Evolutionary conservation across 2,888 invertebrate species (phyloP), one percentile per base, ranked within the genome.

Genomic region (Cryptus viduatorius): DNA sequence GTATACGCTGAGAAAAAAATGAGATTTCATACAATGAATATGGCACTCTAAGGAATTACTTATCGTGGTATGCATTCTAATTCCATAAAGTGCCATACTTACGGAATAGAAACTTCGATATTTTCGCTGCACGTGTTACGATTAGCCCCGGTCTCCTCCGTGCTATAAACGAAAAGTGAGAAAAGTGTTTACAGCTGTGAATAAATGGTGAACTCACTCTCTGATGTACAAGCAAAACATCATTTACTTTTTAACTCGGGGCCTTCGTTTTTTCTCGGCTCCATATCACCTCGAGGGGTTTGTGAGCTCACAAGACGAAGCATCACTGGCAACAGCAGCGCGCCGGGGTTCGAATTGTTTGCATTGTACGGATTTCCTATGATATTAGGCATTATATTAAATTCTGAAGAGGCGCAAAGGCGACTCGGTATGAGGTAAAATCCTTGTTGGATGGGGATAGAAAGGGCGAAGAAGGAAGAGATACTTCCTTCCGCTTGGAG

Each of bases 361-460:
- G 91, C 90, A 92, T 91, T 90, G 90, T 90, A 85, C 88, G 88
- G 88, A 91, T 91, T 89, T 88, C 89, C 89, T 89, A 88, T 89
- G 89, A 90, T 91, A 91, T 91, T 91, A 90, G 88, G 90, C 88
- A 90, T 91, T 91, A 90, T 91, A 91, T 91, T 91, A 91, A 91
- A 91, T 92, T 91, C 89, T 88, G 88, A 89, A 89, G 90, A 88
- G 87, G 87, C 88, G 86, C 83, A 86, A 83, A 81, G 85, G 78
- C 76, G 59, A 79, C 78, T 71, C 72, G 76, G 83, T 56, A 79
- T 42, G 82, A 73, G 86, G 81, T 37, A 71, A 75, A 78, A 82
- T 79, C 68, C 79, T 56, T 44, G 50, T 56, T 37, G 83, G 84
- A 82, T 80, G 64, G 78, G 65, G 71, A 61, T 61, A 29, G 61